Evolutionary conservation across 2,113 vertebrate species (phyloP), one percentile per base, ranked within the genome.

Genomic region (Nerophis lumbriciformis): DNA sequence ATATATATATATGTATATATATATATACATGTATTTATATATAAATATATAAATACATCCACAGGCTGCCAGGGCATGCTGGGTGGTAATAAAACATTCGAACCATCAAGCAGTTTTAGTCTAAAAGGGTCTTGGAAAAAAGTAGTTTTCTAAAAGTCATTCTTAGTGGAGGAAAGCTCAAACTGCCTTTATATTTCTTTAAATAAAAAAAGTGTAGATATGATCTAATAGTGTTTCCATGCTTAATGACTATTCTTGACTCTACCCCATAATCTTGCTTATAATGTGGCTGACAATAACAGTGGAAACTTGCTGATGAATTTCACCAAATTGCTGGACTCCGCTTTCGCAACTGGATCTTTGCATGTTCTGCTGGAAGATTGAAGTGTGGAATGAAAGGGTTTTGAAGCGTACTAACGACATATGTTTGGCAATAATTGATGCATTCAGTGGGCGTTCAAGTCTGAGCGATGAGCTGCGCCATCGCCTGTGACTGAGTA

Each of bases 401-500:
- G n/a, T 55, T 52, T n/a, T 63, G 65, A 13, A 8, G 39, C 48
- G 15, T 28, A 59, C 51, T 4, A 49, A 70, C 66, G 65, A 48
- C 45, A 55, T 48, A 16, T 9, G 4, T 2, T 16, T 39, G 16
- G 15, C n/a, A 16, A 4, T 56, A 13, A n/a, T 9, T 7, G 21
- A n/a, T 35, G 47, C 68, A 72, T 0, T 28, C 28, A 28, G 28
- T 28, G 28, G 28, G 28, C 28, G 28, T 28, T 28, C 59, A 39
- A 69, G 13, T 38, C 65, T 83, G 80, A 84, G 75, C 65, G 63
- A 81, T 83, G 83, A 80, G 77, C 78, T 83, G 85, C 75, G 5
- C 63, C 71, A 61, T 71, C 80, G 64, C 75, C 72, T 71, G 69
- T 86, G 88, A 88, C 74, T 80, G 87, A 87, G 80, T 87, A 82